phyloP scores from a whole-genome alignment of 2,113 vertebrate genomes.

The Melanerpes formicivorus region DNA sequence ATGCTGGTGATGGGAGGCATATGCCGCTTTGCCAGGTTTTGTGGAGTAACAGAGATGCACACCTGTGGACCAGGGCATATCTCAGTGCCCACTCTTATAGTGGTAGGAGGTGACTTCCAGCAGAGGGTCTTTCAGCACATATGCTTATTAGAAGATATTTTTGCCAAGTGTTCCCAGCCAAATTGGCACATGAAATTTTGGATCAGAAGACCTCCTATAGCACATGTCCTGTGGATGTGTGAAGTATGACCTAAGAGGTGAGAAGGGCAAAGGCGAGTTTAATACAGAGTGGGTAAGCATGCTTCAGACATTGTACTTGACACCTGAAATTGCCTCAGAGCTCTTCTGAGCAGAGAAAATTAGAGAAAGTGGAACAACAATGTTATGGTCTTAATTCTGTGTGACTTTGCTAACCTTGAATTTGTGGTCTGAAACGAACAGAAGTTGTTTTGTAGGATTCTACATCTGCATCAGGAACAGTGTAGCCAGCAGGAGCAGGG shows the following conservation, averaged over 20 bases:
- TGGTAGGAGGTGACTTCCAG: background rate
- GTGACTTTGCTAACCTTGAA: background rate
- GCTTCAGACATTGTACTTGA: background rate
- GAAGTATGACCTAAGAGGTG: background rate
- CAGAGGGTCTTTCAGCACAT: background rate
- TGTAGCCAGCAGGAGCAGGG: too few relatives aligned
- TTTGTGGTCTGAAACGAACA: background rate
- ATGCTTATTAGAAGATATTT: background rate
- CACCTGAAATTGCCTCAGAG: background rate
- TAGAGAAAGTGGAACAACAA: background rate
- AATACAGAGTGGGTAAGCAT: background rate
- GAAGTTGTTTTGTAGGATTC: background rate
- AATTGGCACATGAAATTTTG: accelerated
- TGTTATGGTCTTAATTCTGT: background rate
- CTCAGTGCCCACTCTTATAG: background rate
- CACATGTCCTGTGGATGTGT: background rate
- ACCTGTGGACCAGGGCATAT: background rate
- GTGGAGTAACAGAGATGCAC: background rate
- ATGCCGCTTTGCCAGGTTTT: background rate
- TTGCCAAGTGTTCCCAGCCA: background rate
- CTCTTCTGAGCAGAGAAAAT: background rate
- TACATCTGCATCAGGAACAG: background rate
- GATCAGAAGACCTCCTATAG: background rate
- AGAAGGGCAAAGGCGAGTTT: background rate
- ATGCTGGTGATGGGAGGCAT: background rate